Base-by-base conservation (phyloP, 1,140 invertebrate species). In the Drosophila neocordata region DNA sequence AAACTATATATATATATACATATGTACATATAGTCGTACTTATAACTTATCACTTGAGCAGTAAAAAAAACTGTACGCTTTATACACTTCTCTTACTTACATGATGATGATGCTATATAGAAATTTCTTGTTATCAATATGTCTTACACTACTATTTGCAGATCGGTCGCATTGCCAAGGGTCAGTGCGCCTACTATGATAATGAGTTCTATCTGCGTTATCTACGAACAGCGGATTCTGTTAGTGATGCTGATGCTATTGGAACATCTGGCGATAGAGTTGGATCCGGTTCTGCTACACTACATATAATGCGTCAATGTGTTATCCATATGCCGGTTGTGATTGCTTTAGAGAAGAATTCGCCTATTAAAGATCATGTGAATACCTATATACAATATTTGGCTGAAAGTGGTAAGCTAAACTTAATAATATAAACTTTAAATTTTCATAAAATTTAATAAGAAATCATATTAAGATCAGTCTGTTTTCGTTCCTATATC, bases 271-370 rank as follows among this genome's bases (percentile, higher is more conserved):
- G 11, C 12, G 35, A 2, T 15, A 13, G 41, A 44, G 41, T 44
- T 44, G 41, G 41, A 48, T 48, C 41, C 41, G 41, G 88, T 0
- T 93, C 94, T 51, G 92, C 94, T 66, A 94, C 94, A 80, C 91
- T 97, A 12, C 96, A 97, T 72, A 95, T 97, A 15, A 97, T 97
- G 96, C 91, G 92, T 31, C 94, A 96, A 65, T 97, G 96, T 91
- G 93, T 96, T 1, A 94, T 97, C 18, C 94, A 95, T 66, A 95
- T 96, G 93, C 96, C 96, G 0, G 94, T 97, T 48, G 96, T 95
- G 2, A 92, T 97, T 64, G 96, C 95, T 2, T 92, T 97, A 77
- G 95, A 96, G 79, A 96, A 95, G 80, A 96, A 96, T 91, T 96
- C 96, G 1, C 95, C 96, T 4, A 89, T 97, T 0, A 96, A 96